These are phyloP conservation scores for Camponotus vicinus DNA, from an alignment of 1,140 invertebrate species.

Conservation along the genomic window DNA sequence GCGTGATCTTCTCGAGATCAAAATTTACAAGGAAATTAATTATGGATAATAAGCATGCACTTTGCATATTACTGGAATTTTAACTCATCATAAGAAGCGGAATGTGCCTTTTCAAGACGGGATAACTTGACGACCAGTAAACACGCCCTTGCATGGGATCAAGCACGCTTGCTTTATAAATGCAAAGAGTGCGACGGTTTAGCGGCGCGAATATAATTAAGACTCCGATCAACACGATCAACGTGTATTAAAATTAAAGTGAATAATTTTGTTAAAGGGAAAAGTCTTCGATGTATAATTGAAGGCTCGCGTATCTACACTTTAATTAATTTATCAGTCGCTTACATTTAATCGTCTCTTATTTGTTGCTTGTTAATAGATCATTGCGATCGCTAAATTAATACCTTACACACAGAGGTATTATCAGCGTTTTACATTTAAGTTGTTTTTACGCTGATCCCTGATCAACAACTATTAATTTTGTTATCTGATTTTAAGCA, in stretches of 20 bases:
- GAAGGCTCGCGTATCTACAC: neutral
- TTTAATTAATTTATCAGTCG: slow-evolving; percentile 13
- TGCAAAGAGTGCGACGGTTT: slow-evolving; percentile 1
- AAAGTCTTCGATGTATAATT: slow-evolving; percentile 9
- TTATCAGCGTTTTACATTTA: neutral
- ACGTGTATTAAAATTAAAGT: slow-evolving; percentile 34
- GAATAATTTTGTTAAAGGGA: slow-evolving; percentile 14
- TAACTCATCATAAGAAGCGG: neutral
- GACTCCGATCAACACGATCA: neutral
- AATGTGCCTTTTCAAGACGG: neutral
- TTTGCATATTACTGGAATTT: neutral
- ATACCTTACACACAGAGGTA: neutral
- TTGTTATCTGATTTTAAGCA: neutral
- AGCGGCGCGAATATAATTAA: slow-evolving; percentile 26
- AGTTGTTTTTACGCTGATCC: neutral
- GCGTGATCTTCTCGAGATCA: neutral
- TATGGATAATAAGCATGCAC: neutral
- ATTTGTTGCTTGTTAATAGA: slow-evolving; percentile 2
- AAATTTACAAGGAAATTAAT: neutral
- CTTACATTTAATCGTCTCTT: slow-evolving; percentile 3
- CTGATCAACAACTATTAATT: neutral
- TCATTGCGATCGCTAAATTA: neutral
- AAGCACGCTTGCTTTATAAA: neutral
- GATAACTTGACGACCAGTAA: neutral
- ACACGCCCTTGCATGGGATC: neutral